Evolutionary conservation across 1,140 invertebrate genomes (phyloP), one percentile per base, ranked within the genome.

Genomic region (Saccostrea cuccullata): DNA sequence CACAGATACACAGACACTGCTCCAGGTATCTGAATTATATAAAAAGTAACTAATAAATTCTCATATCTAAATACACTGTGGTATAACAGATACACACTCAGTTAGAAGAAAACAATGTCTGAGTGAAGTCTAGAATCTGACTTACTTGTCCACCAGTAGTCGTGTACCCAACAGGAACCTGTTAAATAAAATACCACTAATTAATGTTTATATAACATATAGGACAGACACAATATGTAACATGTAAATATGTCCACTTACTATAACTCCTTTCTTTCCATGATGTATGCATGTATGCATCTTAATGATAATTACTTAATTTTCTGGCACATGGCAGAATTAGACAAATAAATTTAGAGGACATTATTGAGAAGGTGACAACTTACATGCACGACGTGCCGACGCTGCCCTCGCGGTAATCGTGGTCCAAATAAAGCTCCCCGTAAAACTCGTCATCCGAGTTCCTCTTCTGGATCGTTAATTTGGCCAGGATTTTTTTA

Each of bases 381-480:
- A 89, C 90, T 88, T 85, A 98, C 95, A 96, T 96, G 96, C 98
- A 98, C 0, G 97, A 96, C 40, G 98, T 97, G 2, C 98, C 98
- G 94, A 97, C 97, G 82, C 96, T 96, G 0, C 97, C 97, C 93
- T 97, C 97, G 70, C 96, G 96, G 95, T 96, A 97, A 94, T 98
- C 97, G 89, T 97, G 96, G 95, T 98, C 98, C 55, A 98, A 97
- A 95, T 98, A 98, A 73, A 98, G 96, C 94, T 98, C 97, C 56
- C 98, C 98, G 85, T 98, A 95, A 95, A 97, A 98, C 94, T 98
- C 97, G 87, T 97, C 97, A 95, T 98, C 98, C 70, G 97, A 97
- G 91, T 97, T 97, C 94, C 98, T 96, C 95, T 98, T 97, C 87
- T 97, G 95, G 93, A 98, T 98, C 70, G 97, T 97, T 58, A 98